These are phyloP conservation scores for Tipula unca DNA, from an alignment of 2,888 invertebrate species.

Conservation along the genomic window DNA sequence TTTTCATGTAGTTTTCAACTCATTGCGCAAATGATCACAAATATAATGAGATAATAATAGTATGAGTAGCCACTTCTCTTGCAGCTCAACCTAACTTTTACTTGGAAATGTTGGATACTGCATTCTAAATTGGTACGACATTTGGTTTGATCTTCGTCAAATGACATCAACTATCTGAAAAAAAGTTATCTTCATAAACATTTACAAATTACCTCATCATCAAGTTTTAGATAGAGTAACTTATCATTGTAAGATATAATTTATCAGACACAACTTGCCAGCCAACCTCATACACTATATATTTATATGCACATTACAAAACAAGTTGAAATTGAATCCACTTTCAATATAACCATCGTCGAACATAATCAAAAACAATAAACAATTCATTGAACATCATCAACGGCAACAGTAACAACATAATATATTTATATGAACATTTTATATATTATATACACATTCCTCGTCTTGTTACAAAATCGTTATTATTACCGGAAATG, in stretches of 20 bases:
- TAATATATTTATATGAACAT: not conserved
- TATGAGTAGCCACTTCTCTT: no score
- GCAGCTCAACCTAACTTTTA: no score
- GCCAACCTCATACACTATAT: not conserved
- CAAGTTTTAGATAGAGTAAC: no score
- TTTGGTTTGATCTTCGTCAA: no score
- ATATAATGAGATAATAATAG: no score
- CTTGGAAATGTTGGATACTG: no score
- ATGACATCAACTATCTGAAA: no score
- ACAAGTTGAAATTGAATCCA: not conserved
- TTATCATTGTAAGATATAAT: not conserved
- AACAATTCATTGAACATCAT: not conserved
- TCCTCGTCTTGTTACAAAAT: slow-evolving; percentile 8
- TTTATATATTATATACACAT: not conserved
- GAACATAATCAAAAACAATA: not conserved
- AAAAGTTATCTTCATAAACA: no score
- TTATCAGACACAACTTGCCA: not conserved
- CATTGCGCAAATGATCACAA: no score
- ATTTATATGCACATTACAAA: not conserved
- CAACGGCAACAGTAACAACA: not conserved
- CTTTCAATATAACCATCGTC: not conserved
- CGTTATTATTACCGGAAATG: slow-evolving; percentile 4
- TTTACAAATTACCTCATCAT: no score
- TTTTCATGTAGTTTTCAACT: no score
- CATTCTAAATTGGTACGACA: no score